A percentile compares a stretch with the other conserved stretches of the same genome.
Evolutionary conservation across 2,888 invertebrate genomes (phyloP).

Genomic region (Siphlonurus alternatus): DNA sequence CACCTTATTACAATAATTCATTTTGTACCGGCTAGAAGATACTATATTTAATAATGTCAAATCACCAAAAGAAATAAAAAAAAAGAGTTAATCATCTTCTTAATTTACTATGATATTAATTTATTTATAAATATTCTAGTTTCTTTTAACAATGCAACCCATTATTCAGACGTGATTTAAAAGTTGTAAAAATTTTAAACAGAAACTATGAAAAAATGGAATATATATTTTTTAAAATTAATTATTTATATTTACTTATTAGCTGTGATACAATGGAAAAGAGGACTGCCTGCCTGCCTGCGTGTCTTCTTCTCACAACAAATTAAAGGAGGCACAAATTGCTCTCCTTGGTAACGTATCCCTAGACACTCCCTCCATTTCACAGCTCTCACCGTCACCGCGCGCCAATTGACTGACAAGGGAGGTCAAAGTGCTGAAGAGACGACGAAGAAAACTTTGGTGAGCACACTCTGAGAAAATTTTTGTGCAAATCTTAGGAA

Average conservation of each 20-base stretch:
- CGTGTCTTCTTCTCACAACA: not conserved
- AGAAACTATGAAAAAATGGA: not conserved
- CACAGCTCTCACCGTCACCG: not conserved
- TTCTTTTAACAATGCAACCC: not conserved
- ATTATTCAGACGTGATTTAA: not conserved
- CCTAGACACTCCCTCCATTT: not conserved
- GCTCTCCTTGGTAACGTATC: not conserved
- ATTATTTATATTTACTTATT: not conserved
- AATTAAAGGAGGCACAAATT: not conserved
- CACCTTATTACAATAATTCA: no score
- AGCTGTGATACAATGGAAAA: not conserved
- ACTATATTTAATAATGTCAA: no score
- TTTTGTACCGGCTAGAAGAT: no score
- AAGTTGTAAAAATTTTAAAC: not conserved
- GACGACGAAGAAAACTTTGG: not conserved
- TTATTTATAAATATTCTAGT: not conserved
- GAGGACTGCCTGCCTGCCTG: not conserved
- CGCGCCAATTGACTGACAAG: constrained; percentile 1
- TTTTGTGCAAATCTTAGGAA: constrained; percentile 1
- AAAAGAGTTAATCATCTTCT: no score
- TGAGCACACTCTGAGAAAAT: not conserved
- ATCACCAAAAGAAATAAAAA: no score
- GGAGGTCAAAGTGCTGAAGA: not conserved
- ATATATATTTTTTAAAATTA: not conserved
- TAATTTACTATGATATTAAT: no score